Conservation (phyloP, 2,797 vertebrate species). For the Ptychadena robeensis region DNA sequence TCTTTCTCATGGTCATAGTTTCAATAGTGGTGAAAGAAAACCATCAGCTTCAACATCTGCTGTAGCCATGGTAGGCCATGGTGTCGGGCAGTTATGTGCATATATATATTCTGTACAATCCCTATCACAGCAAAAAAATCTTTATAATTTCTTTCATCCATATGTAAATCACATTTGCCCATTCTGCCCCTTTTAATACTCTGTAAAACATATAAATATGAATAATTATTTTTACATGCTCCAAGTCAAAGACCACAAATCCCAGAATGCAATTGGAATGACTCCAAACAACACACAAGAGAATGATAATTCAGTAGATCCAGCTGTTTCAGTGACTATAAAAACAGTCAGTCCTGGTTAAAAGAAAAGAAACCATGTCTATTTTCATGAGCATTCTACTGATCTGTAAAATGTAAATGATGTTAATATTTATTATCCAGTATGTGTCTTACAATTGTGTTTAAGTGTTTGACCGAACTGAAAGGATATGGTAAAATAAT, state of each 20-base stretch:
- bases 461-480: slow-evolving; percentile 51
- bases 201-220: slow-evolving; percentile 20
- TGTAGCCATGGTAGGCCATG: neutral
- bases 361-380: slow-evolving; percentile 48
- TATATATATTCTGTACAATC: no score
- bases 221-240: slow-evolving; percentile 38
- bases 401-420: slow-evolving; percentile 45
- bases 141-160: neutral
- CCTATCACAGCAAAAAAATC: neutral
- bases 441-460: slow-evolving; percentile 33
- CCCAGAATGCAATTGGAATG: slow-evolving; percentile 49
- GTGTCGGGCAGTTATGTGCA: no score
- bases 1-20: neutral
- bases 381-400: slow-evolving; percentile 27
- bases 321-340: slow-evolving; percentile 41
- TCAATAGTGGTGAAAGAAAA: neutral
- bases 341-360: slow-evolving; percentile 47
- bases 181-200: neutral
- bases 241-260: slow-evolving; percentile 31
- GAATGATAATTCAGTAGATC: slow-evolving; percentile 40
- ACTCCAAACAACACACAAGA: slow-evolving; percentile 46
- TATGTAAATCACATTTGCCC: neutral
- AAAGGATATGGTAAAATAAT: slow-evolving; percentile 46
- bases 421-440: slow-evolving; percentile 52
- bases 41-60: neutral